These are phyloP conservation scores for Lasioglossum pauxillum DNA, from an alignment of 2,888 invertebrate genomes.

Conservation along the genomic window DNA sequence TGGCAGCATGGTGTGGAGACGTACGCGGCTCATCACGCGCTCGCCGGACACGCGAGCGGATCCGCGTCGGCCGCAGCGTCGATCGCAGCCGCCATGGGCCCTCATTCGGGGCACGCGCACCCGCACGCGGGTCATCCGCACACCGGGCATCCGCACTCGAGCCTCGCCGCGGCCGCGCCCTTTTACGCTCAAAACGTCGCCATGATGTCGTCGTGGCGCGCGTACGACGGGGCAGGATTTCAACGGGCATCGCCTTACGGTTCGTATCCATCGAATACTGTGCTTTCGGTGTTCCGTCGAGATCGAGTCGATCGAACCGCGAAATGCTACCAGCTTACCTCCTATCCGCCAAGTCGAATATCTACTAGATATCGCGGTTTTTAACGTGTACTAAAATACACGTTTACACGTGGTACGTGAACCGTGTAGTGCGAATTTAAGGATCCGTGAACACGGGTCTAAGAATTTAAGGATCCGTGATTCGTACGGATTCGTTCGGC, in stretches of 20 bases:
- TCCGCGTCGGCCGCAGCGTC: conserved; percentile 67
- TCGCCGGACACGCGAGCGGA: conserved; percentile 81
- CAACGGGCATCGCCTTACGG: conserved; percentile 94
- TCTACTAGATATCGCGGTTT: too few species aligned
- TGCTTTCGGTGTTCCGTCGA: not conserved
- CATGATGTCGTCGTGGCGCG: conserved; percentile 91
- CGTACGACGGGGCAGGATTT: conserved; percentile 91
- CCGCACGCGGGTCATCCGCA: conserved; percentile 81
- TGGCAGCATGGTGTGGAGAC: conserved; percentile 84
- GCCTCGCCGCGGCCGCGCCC: conserved; percentile 86
- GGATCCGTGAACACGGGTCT: too few species aligned
- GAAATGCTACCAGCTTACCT: not conserved
- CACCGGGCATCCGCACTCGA: conserved; percentile 86
- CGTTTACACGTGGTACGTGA: too few species aligned
- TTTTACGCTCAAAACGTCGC: conserved; percentile 94
- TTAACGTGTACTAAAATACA: too few species aligned
- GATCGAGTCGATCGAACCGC: not conserved
- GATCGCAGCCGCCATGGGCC: conserved; percentile 74
- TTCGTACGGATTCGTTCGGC: too few species aligned
- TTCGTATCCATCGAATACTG: conserved; percentile 18
- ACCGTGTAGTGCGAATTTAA: too few species aligned
- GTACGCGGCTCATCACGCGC: conserved; percentile 82
- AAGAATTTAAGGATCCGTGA: too few species aligned
- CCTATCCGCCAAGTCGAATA: not conserved
- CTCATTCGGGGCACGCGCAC: conserved; percentile 78